Percentiles rank a stretch among this genome's conserved stretches.
phyloP scores from a whole-genome alignment of 2,888 invertebrate species.

The Tricholauxania praeusta region DNA sequence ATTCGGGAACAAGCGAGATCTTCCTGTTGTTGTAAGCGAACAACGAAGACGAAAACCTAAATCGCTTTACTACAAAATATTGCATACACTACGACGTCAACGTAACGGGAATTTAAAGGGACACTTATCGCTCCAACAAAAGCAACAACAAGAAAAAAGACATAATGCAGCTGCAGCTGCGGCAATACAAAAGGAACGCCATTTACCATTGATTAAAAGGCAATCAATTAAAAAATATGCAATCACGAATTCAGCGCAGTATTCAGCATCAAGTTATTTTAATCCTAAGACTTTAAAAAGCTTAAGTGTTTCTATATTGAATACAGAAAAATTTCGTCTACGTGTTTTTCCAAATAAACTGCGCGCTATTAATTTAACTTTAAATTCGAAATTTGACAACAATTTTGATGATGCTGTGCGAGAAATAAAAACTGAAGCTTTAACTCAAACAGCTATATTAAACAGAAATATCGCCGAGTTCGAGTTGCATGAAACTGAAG shows the following conservation, averaged over 20 bases:
- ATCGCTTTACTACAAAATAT: conserved; percentile 51
- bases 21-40: background rate
- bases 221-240: conserved; percentile 51
- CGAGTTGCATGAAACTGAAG: too few relatives aligned
- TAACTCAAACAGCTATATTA: too few relatives aligned
- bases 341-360: conserved; percentile 24
- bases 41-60: conserved; percentile 34
- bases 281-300: conserved; percentile 55
- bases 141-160: background rate
- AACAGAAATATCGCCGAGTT: too few relatives aligned
- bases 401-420: background rate
- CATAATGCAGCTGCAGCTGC: conserved; percentile 36
- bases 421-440: background rate
- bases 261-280: background rate
- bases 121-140: background rate
- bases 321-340: conserved; percentile 53
- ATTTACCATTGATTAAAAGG: conserved; percentile 56
- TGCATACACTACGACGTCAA: conserved; percentile 46
- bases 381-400: background rate
- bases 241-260: background rate
- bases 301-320: conserved; percentile 52
- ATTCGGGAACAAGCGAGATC: too few relatives aligned
- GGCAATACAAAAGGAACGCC: conserved; percentile 36
- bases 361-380: background rate
- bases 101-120: conserved; percentile 6